phyloP scores from a whole-genome alignment of 2,113 vertebrate species.

The Cacatua alba region DNA sequence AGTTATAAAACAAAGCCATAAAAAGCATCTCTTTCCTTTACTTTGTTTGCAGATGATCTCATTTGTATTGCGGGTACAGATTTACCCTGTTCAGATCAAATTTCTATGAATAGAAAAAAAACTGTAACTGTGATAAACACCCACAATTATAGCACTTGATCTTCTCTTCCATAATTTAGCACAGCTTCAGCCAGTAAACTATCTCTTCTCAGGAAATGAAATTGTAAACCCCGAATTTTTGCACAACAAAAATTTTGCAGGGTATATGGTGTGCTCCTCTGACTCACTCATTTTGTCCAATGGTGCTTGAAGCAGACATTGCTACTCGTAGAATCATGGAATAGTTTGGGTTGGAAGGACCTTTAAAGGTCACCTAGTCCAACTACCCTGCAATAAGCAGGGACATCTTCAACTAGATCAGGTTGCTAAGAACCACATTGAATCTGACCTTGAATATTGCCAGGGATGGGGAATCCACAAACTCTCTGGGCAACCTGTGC shows the following conservation, averaged over 20 bases:
- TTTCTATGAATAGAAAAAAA: slow-evolving; percentile 57
- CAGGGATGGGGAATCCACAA: background rate
- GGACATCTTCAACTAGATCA: background rate
- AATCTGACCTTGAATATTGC: background rate
- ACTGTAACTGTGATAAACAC: slow-evolving; percentile 62
- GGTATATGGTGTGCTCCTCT: background rate
- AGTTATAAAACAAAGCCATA: slow-evolving; percentile 44
- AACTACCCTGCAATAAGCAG: background rate
- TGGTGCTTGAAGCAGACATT: background rate
- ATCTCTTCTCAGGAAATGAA: background rate
- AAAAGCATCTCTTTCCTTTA: slow-evolving; percentile 20
- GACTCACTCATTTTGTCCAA: background rate
- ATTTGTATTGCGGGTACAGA: slow-evolving; percentile 54
- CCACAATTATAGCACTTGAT: slow-evolving; percentile 65
- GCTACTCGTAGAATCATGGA: background rate
- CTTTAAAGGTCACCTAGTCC: background rate
- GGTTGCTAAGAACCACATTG: background rate
- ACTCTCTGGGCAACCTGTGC: background rate
- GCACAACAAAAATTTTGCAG: background rate
- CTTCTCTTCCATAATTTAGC: slow-evolving; percentile 60
- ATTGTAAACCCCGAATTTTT: background rate
- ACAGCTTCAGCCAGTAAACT: slow-evolving; percentile 28
- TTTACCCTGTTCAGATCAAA: slow-evolving; percentile 56
- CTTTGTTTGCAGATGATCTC: slow-evolving; percentile 54
- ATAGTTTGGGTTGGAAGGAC: background rate